Conservation (phyloP, 1,140 invertebrate species). For the Manduca sexta region DNA sequence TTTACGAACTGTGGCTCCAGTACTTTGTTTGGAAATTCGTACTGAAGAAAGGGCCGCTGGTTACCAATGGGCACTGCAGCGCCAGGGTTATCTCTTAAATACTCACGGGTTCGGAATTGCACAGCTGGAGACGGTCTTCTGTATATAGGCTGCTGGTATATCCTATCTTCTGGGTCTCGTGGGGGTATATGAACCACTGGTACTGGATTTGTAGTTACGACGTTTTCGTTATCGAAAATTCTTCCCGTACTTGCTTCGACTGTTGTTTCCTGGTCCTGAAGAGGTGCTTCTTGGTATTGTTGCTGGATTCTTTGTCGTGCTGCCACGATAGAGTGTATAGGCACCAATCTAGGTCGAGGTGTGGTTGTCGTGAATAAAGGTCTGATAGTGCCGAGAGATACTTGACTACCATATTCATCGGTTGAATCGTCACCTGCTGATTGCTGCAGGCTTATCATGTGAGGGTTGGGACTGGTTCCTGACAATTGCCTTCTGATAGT, state of each 20-base stretch:
- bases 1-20: slow-evolving; percentile 61
- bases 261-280: slow-evolving; percentile 64
- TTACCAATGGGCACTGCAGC: slow-evolving; percentile 67
- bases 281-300: slow-evolving; percentile 60
- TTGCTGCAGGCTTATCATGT: slow-evolving; percentile 67
- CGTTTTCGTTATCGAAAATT: slow-evolving; percentile 55
- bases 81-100: slow-evolving; percentile 68
- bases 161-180: slow-evolving; percentile 56
- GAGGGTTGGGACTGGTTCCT: slow-evolving; percentile 59
- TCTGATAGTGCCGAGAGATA: slow-evolving; percentile 75
- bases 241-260: slow-evolving; percentile 67
- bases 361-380: slow-evolving; percentile 79
- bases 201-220: slow-evolving; percentile 62
- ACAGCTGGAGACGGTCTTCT: slow-evolving; percentile 60
- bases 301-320: slow-evolving; percentile 60
- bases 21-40: slow-evolving; percentile 59
- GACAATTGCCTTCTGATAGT: slow-evolving; percentile 73
- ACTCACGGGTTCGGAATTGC: slow-evolving; percentile 67
- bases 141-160: slow-evolving; percentile 70
- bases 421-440: slow-evolving; percentile 76
- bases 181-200: slow-evolving; percentile 58
- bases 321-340: slow-evolving; percentile 55
- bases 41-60: slow-evolving; percentile 67
- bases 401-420: slow-evolving; percentile 78
- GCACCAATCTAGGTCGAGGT: slow-evolving; percentile 60